These are phyloP conservation scores for Sterna hirundo DNA, from an alignment of 2,113 vertebrate genomes.

Conservation along the genomic window DNA sequence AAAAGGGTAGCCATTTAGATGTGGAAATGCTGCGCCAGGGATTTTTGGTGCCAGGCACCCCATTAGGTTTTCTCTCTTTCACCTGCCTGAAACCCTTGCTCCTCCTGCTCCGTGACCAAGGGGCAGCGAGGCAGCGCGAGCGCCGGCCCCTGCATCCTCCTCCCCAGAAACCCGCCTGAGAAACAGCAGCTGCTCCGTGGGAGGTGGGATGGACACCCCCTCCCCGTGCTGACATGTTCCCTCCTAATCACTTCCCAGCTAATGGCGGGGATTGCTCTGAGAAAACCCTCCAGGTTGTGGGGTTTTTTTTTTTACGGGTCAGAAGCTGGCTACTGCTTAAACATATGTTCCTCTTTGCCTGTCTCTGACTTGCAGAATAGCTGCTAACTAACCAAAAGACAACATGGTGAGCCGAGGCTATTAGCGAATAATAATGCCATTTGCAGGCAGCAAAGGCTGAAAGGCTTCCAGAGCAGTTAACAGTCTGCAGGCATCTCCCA, in stretches of 20 bases:
- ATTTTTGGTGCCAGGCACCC: neutral
- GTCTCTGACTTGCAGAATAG: constrained; percentile 48
- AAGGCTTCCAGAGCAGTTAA: constrained; percentile 65
- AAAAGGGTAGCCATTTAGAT: neutral
- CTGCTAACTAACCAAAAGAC: constrained; percentile 67
- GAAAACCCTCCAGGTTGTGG: neutral
- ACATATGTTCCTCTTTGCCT: constrained; percentile 32
- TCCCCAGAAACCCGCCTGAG: neutral
- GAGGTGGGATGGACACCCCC: neutral
- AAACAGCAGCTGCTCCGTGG: neutral
- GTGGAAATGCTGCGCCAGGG: neutral
- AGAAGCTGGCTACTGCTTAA: constrained; percentile 39
- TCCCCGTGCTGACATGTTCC: neutral
- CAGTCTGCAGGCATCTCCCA: constrained; percentile 64
- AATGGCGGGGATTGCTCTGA: neutral
- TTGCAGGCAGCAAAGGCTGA: constrained; percentile 61
- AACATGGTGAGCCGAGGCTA: constrained; percentile 53
- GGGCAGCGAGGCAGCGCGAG: neutral
- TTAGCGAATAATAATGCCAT: constrained; percentile 65
- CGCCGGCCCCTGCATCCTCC: neutral
- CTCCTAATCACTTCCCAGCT: neutral
- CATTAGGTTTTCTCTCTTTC: neutral
- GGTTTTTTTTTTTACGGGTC: neutral
- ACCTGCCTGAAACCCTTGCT: neutral
- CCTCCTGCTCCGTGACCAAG: neutral